A percentile compares a stretch with the other conserved stretches of the same genome.
phyloP scores from a whole-genome alignment of 2,113 vertebrate species.

The Solea solea region DNA sequence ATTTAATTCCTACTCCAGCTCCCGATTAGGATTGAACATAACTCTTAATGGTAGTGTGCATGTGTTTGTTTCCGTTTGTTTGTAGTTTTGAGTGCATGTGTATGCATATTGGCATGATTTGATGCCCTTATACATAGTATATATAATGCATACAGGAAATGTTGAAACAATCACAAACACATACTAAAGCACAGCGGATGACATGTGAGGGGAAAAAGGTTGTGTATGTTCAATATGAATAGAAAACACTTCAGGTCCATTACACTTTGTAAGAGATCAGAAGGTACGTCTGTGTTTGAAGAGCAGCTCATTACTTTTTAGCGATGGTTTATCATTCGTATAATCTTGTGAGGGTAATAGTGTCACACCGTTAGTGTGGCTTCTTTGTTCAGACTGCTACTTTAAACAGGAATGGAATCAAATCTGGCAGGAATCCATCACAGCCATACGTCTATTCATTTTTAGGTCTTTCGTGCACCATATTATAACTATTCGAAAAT shows the following conservation, averaged over 20 bases:
- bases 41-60: slow-evolving; percentile 5
- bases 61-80: not conserved
- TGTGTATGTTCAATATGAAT: too few species aligned
- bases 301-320: too few species aligned
- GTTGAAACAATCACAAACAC: too few species aligned
- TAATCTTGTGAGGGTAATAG: not conserved
- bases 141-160: too few species aligned
- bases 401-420: not conserved
- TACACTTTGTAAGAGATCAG: too few species aligned
- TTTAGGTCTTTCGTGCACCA: not conserved
- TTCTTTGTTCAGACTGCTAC: not conserved
- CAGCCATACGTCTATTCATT: not conserved
- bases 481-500: not conserved
- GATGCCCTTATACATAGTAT: too few species aligned
- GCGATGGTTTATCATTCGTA: not conserved
- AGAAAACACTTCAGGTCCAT: too few species aligned
- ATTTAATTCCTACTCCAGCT: slow-evolving; percentile 26
- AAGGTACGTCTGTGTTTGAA: too few species aligned
- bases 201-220: too few species aligned
- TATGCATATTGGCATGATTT: not conserved
- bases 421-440: not conserved
- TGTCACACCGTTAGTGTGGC: not conserved
- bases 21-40: slow-evolving; percentile 22
- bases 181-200: too few species aligned
- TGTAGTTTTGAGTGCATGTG: not conserved